Conservation (phyloP, 2,888 invertebrate species). For the Drosophila anomelani region DNA sequence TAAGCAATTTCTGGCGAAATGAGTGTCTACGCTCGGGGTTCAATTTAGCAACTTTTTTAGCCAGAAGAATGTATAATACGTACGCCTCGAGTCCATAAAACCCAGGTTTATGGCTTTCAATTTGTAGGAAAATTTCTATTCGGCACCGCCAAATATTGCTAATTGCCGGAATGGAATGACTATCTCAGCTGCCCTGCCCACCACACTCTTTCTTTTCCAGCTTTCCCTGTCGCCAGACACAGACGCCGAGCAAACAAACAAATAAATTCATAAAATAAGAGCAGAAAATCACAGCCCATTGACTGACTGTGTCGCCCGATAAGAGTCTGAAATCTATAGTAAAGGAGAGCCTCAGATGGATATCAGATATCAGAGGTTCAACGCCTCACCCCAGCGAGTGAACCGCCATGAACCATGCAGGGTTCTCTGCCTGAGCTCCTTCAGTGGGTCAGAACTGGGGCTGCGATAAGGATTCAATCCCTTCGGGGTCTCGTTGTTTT, state of each 20-base stretch:
- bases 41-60: conserved; percentile 11
- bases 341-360: conserved; percentile 5
- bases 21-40: conserved; percentile 9
- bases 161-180: conserved; percentile 49
- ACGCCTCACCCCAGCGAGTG: conserved; percentile 39
- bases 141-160: conserved; percentile 23
- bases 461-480: conserved; percentile 16
- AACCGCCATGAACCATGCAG: conserved; percentile 60
- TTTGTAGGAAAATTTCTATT: conserved; percentile 66
- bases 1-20: conserved; percentile 50
- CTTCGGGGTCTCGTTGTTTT: conserved; percentile 51
- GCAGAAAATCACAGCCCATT: conserved; percentile 31
- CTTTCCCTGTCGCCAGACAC: conserved; percentile 13
- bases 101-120: conserved; percentile 48
- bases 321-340: conserved; percentile 22
- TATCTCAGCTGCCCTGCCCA: conserved; percentile 45
- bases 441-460: conserved; percentile 40
- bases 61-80: conserved; percentile 11
- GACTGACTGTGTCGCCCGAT: conserved; percentile 34
- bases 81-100: conserved; percentile 41
- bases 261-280: conserved; percentile 57
- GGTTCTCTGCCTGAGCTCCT: background rate
- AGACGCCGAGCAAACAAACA: conserved; percentile 49
- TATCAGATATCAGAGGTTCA: conserved; percentile 30
- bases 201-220: conserved; percentile 41